These are phyloP conservation scores for Notolepis coatsorum DNA, from an alignment of 2,797 vertebrate genomes.

Conservation along the genomic window DNA sequence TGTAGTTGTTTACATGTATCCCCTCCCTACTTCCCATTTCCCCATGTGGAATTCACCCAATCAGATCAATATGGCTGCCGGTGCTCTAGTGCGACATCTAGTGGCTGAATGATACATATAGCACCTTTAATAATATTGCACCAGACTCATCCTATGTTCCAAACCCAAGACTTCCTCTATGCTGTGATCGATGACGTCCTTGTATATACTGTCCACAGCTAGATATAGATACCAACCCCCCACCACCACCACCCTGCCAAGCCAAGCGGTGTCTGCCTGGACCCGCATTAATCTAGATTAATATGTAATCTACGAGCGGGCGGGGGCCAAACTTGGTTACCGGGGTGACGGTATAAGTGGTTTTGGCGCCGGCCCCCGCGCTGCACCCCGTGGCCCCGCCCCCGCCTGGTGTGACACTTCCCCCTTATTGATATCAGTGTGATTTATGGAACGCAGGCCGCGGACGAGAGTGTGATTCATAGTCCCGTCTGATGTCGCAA, in stretches of 20 bases:
- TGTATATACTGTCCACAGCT: not conserved
- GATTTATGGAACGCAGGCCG: conserved; percentile 73
- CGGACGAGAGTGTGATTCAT: conserved; percentile 73
- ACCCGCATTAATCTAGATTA: conserved; percentile 63
- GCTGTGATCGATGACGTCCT: conserved; percentile 47
- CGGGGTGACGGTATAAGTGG: conserved; percentile 60
- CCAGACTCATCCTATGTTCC: no score
- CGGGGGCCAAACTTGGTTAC: conserved; percentile 70
- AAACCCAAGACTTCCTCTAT: conserved; percentile 3
- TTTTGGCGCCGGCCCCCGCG: conserved; percentile 61
- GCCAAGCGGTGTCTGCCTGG: conserved; percentile 20
- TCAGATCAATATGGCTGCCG: no score
- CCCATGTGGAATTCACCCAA: no score
- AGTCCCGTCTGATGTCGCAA: conserved; percentile 48
- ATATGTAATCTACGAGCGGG: conserved; percentile 66
- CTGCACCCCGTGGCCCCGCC: conserved; percentile 59
- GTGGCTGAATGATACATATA: no score
- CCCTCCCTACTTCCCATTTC: no score
- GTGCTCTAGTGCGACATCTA: no score
- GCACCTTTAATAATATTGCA: no score
- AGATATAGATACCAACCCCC: conserved; percentile 55
- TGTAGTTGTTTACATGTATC: no score
- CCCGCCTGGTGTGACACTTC: conserved; percentile 68
- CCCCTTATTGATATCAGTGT: conserved; percentile 78
- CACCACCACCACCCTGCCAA: conserved; percentile 33